A percentile compares a stretch with the other conserved stretches of the same genome.
phyloP scores from a whole-genome alignment of 2,888 invertebrate genomes.

The Patella depressa region DNA sequence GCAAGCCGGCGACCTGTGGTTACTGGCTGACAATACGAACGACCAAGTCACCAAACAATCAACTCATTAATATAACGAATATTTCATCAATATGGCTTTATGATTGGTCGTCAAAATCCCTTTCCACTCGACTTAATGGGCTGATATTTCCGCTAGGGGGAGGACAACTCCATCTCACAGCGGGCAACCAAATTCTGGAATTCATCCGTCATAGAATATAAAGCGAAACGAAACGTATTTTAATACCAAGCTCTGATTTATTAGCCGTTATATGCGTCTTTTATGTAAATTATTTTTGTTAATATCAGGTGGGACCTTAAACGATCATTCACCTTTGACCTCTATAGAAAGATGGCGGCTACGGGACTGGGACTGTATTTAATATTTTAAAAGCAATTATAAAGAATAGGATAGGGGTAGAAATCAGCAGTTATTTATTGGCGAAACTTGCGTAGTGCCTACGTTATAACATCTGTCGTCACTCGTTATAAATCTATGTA shows the following conservation, averaged over 20 bases:
- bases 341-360: neutral
- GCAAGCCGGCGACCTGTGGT: conserved; percentile 3
- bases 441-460: too few species aligned
- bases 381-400: conserved; percentile 7
- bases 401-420: neutral
- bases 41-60: neutral
- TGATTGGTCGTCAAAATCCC: neutral
- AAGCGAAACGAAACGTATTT: conserved; percentile 8
- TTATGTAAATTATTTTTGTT: conserved; percentile 13
- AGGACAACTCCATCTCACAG: conserved; percentile 4
- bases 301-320: conserved; percentile 12
- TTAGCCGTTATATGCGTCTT: conserved; percentile 13
- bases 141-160: conserved; percentile 12
- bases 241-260: conserved; percentile 9
- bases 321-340: conserved; percentile 1
- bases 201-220: conserved; percentile 5
- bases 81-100: conserved; percentile 11
- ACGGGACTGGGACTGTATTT: neutral
- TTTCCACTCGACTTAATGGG: conserved; percentile 5
- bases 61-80: conserved; percentile 3
- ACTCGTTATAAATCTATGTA: too few species aligned
- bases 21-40: neutral
- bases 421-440: too few species aligned
- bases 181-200: conserved; percentile 4
- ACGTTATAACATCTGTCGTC: too few species aligned